Conservation (phyloP, 2,113 vertebrate genomes). For the Garra rufa region DNA sequence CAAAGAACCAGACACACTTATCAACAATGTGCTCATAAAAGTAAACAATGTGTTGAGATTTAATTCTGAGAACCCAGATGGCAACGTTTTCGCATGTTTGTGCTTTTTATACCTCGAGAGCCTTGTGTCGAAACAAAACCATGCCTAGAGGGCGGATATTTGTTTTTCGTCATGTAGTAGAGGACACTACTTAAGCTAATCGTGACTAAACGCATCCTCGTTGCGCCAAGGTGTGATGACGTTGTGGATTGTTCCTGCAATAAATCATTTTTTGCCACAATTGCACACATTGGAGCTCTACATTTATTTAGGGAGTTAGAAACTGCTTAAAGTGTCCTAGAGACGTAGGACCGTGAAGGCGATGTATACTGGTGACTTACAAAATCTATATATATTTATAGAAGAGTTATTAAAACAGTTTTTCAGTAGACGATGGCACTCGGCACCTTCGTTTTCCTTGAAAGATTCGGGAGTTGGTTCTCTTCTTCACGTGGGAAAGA, state of each 20-base stretch:
- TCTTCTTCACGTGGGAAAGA: conserved; percentile 62
- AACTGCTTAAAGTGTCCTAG: conserved; percentile 32
- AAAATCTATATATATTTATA: conserved; percentile 39
- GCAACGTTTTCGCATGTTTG: conserved; percentile 22
- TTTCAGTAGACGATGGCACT: conserved; percentile 58
- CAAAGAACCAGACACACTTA: background rate
- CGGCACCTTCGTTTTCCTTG: conserved; percentile 69
- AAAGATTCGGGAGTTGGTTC: conserved; percentile 54
- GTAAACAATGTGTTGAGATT: background rate
- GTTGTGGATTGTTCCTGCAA: conserved; percentile 10
- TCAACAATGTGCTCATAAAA: background rate
- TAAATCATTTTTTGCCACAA: conserved; percentile 21
- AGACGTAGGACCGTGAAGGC: conserved; percentile 2
- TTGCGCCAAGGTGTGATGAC: background rate
- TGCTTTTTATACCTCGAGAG: conserved; percentile 24
- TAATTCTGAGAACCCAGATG: background rate
- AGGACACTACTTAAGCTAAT: conserved; percentile 53
- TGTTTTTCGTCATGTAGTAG: conserved; percentile 22
- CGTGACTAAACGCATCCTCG: conserved; percentile 26
- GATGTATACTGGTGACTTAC: background rate
- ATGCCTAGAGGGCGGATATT: conserved; percentile 11
- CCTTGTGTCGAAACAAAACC: conserved; percentile 33
- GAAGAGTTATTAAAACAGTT: conserved; percentile 33
- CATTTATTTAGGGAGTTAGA: background rate
- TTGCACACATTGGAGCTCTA: conserved; percentile 37